Base-by-base conservation (phyloP, 2,113 vertebrate genomes). In the Trichechus manatus region DNA sequence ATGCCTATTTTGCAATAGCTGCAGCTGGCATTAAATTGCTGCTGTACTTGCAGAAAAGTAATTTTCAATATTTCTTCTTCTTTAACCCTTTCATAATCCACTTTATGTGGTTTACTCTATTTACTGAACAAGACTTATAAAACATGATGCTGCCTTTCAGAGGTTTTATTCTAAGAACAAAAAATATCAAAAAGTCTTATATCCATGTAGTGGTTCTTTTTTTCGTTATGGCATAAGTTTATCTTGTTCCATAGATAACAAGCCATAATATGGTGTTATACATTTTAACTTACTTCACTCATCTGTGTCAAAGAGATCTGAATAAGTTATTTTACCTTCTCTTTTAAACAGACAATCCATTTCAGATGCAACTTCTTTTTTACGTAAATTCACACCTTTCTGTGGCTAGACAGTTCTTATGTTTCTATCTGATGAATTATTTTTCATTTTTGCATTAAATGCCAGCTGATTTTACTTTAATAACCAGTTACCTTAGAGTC, bases 11-110 rank as follows among this genome's bases (percentile, higher is more conserved):
- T 85, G 92, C 90, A 92, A 94, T 93, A 87, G 27, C 36, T 81
- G 33, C 93, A 96, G 77, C 50, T 95, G 82, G 85, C 44, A 82
- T 93, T 85, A 79, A 17, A 89, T 75, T 84, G 87, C 77, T 75
- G 39, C 82, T 83, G 9, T 33, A 39, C 25, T 86, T 53, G 39
- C 81, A 92, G 23, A 87, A 95, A 93, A 93, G 53, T 61, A n/a
- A 95, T 82, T 64, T 94, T 89, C 39, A 80, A 20, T 72, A 84
- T 91, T 79, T 95, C 17, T 74, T 82, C 80, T 97, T 36, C 70
- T 88, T 89, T 96, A 95, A 96, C 56, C 82, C 80, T 61, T 92
- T 85, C 91, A 93, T 36, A 50, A 78, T 86, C 19, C 19, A 68
- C 61, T 88, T 74, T 3, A 81, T 10, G 25, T 59, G 53, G 3